Evolutionary conservation across 1,140 invertebrate species (phyloP), one percentile per base, ranked within the genome.

Genomic region (Drosophila saltans): DNA sequence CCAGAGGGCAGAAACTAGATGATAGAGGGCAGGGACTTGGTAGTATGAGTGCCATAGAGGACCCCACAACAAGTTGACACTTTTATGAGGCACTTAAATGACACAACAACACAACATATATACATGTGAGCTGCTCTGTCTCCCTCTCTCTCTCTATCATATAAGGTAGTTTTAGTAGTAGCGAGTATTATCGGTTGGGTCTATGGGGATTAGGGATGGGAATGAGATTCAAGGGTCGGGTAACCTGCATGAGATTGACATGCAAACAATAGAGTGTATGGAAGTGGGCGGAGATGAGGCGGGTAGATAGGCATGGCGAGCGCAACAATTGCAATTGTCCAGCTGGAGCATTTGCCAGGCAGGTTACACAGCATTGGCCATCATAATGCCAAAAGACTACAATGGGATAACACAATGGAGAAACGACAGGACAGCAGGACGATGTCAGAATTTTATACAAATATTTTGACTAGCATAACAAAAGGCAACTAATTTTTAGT

Each of bases 71-170:
- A 76, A 59, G 57, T 59, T 59, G 57, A 59, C 57, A 59, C 57
- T 59, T 59, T 59, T 59, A 59, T 59, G 57, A 76, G 72, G 66
- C 74, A 77, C 74, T 77, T 75, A 77, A 70, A 59, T 59, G 57
- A 59, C 57, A 59, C 57, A 59, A 59, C 57, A 52, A 52, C 45
- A 36, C 33, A 36, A 52, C 21, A 52, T 52, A 36, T 36, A 55
- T 55, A 55, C 48, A 55, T 26, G 48, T 36, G 33, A 36, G 33
- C 33, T 36, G 45, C 45, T 52, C 3, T 30, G 28, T 30, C 28
- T 11, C 39, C 10, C 39, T 11, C 39, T 11, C 39, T 26, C 21
- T 26, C 21, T 9, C 21, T 52, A 8, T 36, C 33, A 36, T 36
- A 7, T 36, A 36, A 36, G 33, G 33, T 36, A 36, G 33, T 43